Conservation (phyloP, 2,797 vertebrate species). For the Protonibea diacanthus region DNA sequence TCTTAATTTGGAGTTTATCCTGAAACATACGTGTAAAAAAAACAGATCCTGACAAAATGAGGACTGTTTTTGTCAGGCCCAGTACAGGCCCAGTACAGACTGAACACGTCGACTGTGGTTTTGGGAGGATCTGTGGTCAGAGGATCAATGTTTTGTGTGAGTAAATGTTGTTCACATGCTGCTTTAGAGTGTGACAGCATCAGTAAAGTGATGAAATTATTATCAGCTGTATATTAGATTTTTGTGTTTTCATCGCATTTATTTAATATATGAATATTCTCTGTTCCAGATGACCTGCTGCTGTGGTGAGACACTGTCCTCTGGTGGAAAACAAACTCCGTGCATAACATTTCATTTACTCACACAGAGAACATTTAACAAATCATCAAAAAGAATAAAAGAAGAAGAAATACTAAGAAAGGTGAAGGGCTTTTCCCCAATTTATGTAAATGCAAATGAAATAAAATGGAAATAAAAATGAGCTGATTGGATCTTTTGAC, state of each 20-base stretch:
- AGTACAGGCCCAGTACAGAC: no score
- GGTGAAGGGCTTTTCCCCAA: background rate
- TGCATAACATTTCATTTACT: background rate
- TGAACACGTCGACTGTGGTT: no score
- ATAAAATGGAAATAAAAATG: no score
- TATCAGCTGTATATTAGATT: background rate
- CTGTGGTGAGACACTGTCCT: constrained; percentile 44
- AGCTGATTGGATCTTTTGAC: no score
- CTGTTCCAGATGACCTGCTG: background rate
- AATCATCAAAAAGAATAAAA: background rate
- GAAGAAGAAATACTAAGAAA: background rate
- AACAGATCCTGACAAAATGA: background rate
- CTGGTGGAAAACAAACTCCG: constrained; percentile 36
- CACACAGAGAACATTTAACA: background rate
- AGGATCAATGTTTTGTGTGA: no score
- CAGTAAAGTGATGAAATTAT: background rate
- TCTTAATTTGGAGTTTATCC: background rate
- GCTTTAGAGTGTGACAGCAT: background rate
- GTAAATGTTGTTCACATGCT: background rate
- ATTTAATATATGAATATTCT: background rate
- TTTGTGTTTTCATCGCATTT: background rate
- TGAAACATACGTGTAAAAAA: background rate
- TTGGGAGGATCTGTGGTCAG: no score
- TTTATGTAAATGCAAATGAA: no score
- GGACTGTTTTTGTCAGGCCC: no score